Base-by-base conservation (phyloP, 2,113 vertebrate genomes). In the Pseudorectes ferrugineus region DNA sequence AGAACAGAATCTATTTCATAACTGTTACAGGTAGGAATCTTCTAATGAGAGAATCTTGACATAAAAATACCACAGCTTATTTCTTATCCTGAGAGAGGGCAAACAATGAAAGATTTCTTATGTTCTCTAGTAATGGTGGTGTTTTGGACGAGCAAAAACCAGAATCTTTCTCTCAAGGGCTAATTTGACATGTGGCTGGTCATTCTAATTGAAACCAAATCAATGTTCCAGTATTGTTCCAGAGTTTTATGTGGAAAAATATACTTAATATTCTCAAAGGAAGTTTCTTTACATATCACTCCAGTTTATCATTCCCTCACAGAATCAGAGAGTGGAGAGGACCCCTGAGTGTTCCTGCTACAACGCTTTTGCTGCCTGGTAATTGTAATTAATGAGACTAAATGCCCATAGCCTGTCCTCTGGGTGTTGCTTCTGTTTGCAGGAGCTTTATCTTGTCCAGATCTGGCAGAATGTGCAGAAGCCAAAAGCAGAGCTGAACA, bases 31-130 rank as follows among this genome's bases (percentile, higher is more conserved):
- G 24, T 11, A 61, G 58, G 66, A 89, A 61, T 65, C 23, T 78
- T 96, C 29, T 89, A 72, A 89, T 88, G 85, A 88, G 81, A 81
- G 43, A 62, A 58, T 82, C 94, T 66, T 46, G 66, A 58, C 66
- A 89, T 33, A 62, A 89, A 96, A 92, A 90, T 66, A 95, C 88
- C 87, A 89, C 91, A 62, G 81, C 85, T 92, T 92, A 31, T 45
- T 89, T 84, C 73, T 88, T 73, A 43, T 52, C 68, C 49, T 23
- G 51, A 42, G 54, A 29, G 18, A 78, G 73, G 70, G 61, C 86
- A 93, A 95, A 91, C 86, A 93, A 31, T 29, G 48, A 26, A 59
- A 63, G 28, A 65, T 72, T 91, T 91, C 25, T 72, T 33, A 5
- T 19, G 9, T 52, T 94, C 31, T 82, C 18, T 66, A 72, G 45